These are phyloP conservation scores for Helobdella robusta DNA, from an alignment of 2,888 invertebrate species.

Conservation along the genomic window DNA sequence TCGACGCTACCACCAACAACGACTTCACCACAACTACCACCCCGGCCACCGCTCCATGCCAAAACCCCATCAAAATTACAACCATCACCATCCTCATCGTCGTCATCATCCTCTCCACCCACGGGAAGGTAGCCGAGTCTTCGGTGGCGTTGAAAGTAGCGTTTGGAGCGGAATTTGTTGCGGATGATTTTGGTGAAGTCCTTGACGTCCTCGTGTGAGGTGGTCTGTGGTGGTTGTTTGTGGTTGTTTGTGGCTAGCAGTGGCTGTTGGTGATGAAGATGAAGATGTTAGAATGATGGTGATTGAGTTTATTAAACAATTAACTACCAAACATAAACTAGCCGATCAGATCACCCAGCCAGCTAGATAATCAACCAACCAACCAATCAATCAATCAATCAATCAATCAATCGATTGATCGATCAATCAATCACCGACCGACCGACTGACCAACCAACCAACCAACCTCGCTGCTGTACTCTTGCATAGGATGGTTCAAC, in stretches of 20 bases:
- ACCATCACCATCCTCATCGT: background rate
- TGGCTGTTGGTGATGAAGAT: no score
- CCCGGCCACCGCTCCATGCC: background rate
- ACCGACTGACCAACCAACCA: background rate
- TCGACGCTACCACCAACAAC: background rate
- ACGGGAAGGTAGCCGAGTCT: constrained; percentile 88
- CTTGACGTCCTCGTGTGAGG: constrained; percentile 92
- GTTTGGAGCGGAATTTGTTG: constrained; percentile 93
- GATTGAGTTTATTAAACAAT: no score
- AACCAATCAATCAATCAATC: no score
- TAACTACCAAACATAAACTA: no score
- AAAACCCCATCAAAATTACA: background rate
- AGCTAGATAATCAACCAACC: no score
- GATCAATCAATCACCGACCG: no score
- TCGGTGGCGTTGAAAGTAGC: constrained; percentile 90
- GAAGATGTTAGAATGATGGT: no score
- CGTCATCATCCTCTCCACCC: constrained; percentile 46
- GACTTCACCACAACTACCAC: constrained; percentile 5
- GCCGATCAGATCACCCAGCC: no score
- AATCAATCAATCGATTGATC: no score
- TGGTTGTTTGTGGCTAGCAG: no score
- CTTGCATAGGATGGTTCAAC: constrained; percentile 94
- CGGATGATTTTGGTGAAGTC: constrained; percentile 91
- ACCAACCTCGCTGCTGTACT: constrained; percentile 67
- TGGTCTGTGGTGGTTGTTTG: constrained; percentile 60